Conservation (phyloP, 2,888 invertebrate genomes). For the Pecten maximus region DNA sequence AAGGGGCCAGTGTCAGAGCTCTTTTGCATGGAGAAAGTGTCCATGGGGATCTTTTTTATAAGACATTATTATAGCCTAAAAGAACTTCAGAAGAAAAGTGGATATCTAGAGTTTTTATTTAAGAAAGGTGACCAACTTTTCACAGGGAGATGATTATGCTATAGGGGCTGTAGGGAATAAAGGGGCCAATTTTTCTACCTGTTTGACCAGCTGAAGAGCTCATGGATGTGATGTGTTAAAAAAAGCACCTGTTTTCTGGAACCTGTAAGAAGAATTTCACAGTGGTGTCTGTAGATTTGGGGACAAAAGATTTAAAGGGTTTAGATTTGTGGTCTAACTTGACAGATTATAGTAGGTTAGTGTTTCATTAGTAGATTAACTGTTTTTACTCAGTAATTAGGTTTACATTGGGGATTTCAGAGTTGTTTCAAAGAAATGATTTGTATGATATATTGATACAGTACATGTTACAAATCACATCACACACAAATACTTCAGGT, state of each 20-base stretch:
- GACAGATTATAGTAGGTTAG: not conserved
- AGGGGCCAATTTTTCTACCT: not conserved
- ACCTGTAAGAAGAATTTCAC: not conserved
- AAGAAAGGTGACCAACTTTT: not conserved
- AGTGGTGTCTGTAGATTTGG: not conserved
- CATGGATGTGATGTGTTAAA: not conserved
- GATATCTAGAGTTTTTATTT: no score
- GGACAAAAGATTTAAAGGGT: slow-evolving; percentile 27
- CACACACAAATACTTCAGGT: not conserved
- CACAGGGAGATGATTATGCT: not conserved
- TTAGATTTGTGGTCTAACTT: not conserved
- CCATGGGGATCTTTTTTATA: not conserved
- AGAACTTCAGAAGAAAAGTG: not conserved
- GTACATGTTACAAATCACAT: not conserved
- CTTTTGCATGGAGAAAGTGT: not conserved
- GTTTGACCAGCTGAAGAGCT: slow-evolving; percentile 19
- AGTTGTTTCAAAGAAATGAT: not conserved
- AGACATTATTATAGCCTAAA: not conserved
- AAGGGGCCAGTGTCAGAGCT: not conserved
- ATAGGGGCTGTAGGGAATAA: not conserved
- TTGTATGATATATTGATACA: not conserved
- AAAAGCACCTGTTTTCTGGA: not conserved
- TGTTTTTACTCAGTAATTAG: not conserved
- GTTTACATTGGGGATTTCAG: not conserved
- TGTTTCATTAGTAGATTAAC: not conserved